Percentiles rank a stretch among this genome's conserved stretches.
Conservation (phyloP, 2,888 invertebrate species). For the Rhyacophila evoluta region DNA sequence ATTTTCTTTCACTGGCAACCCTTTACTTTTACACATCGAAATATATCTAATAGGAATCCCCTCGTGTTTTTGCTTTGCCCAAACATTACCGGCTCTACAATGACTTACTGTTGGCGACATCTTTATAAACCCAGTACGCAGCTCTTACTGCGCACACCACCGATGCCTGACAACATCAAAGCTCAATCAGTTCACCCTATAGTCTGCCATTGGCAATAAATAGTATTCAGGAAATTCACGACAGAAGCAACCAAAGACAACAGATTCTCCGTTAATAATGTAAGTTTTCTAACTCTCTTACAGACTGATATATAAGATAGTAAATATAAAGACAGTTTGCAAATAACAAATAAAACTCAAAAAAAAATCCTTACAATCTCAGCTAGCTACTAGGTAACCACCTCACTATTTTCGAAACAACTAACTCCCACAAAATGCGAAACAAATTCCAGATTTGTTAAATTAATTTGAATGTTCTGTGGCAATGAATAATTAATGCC, state of each 20-base stretch:
- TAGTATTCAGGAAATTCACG: not conserved
- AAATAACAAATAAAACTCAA: too few species aligned
- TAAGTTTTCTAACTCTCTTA: too few species aligned
- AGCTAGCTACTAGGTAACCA: too few species aligned
- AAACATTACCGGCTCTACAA: constrained; percentile 43
- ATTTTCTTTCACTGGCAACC: not conserved
- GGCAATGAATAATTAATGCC: not conserved
- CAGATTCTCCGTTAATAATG: not conserved
- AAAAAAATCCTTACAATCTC: too few species aligned
- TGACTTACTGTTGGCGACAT: constrained; percentile 70
- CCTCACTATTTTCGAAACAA: too few species aligned
- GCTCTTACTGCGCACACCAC: constrained; percentile 69
- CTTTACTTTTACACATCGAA: constrained; percentile 33
- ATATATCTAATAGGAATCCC: constrained; percentile 45
- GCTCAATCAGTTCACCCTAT: constrained; percentile 26
- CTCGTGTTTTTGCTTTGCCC: constrained; percentile 42
- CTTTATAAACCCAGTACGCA: constrained; percentile 71
- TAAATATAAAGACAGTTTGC: too few species aligned
- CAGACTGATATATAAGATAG: too few species aligned
- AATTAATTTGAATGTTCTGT: not conserved
- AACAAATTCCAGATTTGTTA: too few species aligned
- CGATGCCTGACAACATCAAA: constrained; percentile 65
- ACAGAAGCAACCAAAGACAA: not conserved
- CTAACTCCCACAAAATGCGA: too few species aligned
- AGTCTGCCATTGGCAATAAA: not conserved